Evolutionary conservation across 2,888 invertebrate genomes (phyloP).

Genomic region (Diaprepes abbreviatus): DNA sequence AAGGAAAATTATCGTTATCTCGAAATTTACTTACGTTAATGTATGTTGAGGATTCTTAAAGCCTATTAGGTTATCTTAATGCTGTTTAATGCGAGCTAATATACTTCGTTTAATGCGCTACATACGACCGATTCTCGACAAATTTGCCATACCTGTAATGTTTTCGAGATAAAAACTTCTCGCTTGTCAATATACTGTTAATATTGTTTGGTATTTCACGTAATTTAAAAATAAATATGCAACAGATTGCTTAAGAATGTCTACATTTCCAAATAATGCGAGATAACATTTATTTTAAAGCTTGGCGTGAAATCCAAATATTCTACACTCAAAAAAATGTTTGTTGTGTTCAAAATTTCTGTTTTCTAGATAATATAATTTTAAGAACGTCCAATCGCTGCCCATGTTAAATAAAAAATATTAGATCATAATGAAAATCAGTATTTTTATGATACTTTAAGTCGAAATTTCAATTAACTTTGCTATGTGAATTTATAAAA

Average conservation of each 20-base stretch:
- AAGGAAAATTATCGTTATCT: conserved; percentile 33
- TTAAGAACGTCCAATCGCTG: no score
- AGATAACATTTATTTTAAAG: no score
- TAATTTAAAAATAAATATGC: neutral
- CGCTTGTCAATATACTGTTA: conserved; percentile 11
- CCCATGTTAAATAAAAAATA: no score
- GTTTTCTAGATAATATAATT: no score
- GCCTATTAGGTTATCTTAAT: conserved; percentile 46
- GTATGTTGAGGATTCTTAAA: conserved; percentile 41
- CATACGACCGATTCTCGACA: conserved; percentile 23
- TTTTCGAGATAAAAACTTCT: conserved; percentile 17
- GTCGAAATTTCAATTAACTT: no score
- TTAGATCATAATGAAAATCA: no score
- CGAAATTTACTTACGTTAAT: conserved; percentile 44
- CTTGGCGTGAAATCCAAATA: no score
- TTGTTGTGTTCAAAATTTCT: no score
- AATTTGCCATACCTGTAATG: conserved; percentile 29
- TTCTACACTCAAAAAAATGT: no score
- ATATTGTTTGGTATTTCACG: conserved; percentile 6
- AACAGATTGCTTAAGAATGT: neutral
- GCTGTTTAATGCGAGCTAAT: conserved; percentile 34
- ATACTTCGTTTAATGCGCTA: conserved; percentile 31
- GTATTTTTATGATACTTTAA: no score
- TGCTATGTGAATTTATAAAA: no score
- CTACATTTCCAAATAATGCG: neutral